These are phyloP conservation scores for Gambusia affinis DNA, from an alignment of 2,113 vertebrate genomes.

Conservation along the genomic window DNA sequence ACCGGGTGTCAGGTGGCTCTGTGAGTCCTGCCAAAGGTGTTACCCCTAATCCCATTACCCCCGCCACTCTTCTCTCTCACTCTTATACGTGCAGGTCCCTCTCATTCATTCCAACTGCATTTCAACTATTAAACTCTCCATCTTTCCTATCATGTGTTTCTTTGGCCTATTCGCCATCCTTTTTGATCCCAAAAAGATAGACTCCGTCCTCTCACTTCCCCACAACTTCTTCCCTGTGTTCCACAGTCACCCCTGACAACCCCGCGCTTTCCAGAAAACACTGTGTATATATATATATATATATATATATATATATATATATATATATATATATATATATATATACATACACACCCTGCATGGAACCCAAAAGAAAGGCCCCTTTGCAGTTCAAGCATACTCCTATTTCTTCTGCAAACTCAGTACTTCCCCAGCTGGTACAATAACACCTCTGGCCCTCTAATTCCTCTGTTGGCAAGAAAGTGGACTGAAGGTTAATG, in stretches of 20 bases:
- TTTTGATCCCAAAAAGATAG: slow-evolving; percentile 64
- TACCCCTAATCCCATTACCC: slow-evolving; percentile 98
- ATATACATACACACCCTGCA: slow-evolving; percentile 21
- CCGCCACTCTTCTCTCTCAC: slow-evolving; percentile 41
- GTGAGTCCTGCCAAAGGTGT: slow-evolving; percentile 90
- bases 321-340: slow-evolving; percentile 1
- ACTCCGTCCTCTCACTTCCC: slow-evolving; percentile 58
- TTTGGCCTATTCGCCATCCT: slow-evolving; percentile 48
- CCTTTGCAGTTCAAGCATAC: slow-evolving; percentile 14
- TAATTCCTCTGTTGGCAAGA: slow-evolving; percentile 69
- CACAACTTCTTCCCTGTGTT: slow-evolving; percentile 31
- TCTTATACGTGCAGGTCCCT: slow-evolving; percentile 46
- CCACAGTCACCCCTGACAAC: slow-evolving; percentile 52
- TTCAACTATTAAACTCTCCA: slow-evolving; percentile 62
- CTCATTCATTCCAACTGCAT: slow-evolving; percentile 61
- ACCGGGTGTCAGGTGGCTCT: slow-evolving; percentile 97
- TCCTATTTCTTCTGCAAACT: slow-evolving; percentile 35
- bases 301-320: slow-evolving; percentile 14
- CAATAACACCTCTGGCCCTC: slow-evolving; percentile 58
- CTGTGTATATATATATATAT: slow-evolving; percentile 11
- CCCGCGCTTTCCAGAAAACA: slow-evolving; percentile 31
- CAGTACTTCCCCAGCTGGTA: slow-evolving; percentile 46
- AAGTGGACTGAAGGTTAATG: slow-evolving; percentile 62
- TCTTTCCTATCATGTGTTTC: slow-evolving; percentile 64
- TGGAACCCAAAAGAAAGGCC: slow-evolving; percentile 46